Base-by-base conservation (phyloP, 2,113 vertebrate genomes). In the Formicarius rufipectus region DNA sequence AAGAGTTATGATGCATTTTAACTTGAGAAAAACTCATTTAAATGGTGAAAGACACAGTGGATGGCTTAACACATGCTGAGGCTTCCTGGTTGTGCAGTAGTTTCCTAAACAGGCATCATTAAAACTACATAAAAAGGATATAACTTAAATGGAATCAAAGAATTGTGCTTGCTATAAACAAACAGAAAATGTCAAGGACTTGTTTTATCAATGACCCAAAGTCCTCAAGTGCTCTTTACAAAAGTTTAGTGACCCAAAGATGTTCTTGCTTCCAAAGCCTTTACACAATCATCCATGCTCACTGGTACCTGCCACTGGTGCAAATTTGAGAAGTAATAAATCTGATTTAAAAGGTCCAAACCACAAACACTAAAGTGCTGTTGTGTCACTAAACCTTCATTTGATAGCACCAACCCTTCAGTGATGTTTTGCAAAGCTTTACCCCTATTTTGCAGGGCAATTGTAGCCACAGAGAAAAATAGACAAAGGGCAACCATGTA, bases 41-140 rank as follows among this genome's bases (percentile, higher is more conserved):
- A 89, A 66, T 19, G 25, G 37, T 56, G 31, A 56, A 56, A 58
- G n/a, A 58, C 42, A 49, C 5, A 44, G 44, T 66, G 52, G 55
- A 75, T 39, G 35, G 63, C 17, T 80, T 16, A 71, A 62, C 12
- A 53, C 1, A 1, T 9, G 22, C 39, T 0, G 0, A 52, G 4
- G 39, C 12, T 47, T 39, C 30, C 27, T 52, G 27, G 22, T 6
- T 92, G 75, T 68, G 47, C 23, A 56, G 2, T 55, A 35, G 6
- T 58, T 69, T 62, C 59, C 60, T 62, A 11, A 69, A 44, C 20
- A 58, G 23, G 24, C 21, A 58, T 11, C 37, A 64, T 8, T 40
- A 30, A 50, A 78, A 47, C 24, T 6, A 33, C 1, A 3, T 6
- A 39, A 44, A 79, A 21, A 35, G n/a, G 10, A 53, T 23, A 0